These are phyloP conservation scores for Phymastichus coffea DNA, from an alignment of 1,140 invertebrate species.

Conservation along the genomic window DNA sequence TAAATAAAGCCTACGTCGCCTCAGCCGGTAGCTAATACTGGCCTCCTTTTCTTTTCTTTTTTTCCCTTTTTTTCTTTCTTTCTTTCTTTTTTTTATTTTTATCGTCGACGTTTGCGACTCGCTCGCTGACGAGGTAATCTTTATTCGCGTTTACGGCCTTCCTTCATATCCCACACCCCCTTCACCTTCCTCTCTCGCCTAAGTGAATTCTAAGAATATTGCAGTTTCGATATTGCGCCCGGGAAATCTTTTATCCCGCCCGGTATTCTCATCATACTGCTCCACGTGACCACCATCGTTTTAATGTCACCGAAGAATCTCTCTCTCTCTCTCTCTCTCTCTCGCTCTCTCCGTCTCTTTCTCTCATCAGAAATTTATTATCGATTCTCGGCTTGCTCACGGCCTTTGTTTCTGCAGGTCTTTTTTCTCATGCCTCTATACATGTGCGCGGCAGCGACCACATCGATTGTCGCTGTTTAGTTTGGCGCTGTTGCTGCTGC, in stretches of 20 bases:
- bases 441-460: no score
- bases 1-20: slow-evolving; percentile 43
- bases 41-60: no score
- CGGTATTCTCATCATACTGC: slow-evolving; percentile 15
- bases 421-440: no score
- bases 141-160: not conserved
- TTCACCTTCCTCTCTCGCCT: not conserved
- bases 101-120: not conserved
- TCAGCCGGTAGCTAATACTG: no score
- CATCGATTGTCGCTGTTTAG: no score
- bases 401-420: not conserved
- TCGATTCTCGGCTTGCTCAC: not conserved
- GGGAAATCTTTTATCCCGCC: slow-evolving; percentile 8
- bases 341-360: no score
- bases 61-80: no score
- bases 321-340: no score
- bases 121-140: slow-evolving; percentile 9
- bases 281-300: not conserved
- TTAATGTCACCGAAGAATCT: slow-evolving; percentile 2
- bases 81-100: slow-evolving; percentile 1
- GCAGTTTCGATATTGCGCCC: not conserved
- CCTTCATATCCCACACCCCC: not conserved
- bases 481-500: no score
- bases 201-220: slow-evolving; percentile 23
- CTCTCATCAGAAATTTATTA: slow-evolving; percentile 3